A percentile compares a stretch with the other conserved stretches of the same genome.
phyloP scores from a whole-genome alignment of 2,888 invertebrate genomes.

The Belgica antarctica region DNA sequence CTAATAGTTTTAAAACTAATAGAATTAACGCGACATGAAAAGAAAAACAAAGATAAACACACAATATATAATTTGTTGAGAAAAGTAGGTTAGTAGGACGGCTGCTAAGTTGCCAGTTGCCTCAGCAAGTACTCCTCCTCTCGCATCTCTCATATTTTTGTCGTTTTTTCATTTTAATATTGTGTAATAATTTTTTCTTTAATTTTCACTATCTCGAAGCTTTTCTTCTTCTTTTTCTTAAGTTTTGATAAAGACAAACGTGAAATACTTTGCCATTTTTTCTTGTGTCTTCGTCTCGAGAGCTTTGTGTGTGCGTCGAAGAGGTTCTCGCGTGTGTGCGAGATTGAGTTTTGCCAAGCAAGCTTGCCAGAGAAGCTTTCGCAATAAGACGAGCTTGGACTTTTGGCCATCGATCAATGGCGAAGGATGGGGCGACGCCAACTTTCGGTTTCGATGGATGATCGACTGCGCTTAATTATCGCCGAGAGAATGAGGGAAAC shows the following conservation, averaged over 20 bases:
- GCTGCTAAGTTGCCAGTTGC: constrained; percentile 19
- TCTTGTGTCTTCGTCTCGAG: constrained; percentile 3
- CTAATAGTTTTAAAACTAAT: constrained; percentile 3
- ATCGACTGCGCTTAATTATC: not conserved
- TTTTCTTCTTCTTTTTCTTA: constrained; percentile 6
- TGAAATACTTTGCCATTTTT: constrained; percentile 14
- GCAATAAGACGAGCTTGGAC: not conserved
- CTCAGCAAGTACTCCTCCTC: constrained; percentile 27
- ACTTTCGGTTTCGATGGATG: constrained; percentile 14
- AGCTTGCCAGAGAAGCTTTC: not conserved
- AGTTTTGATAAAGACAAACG: constrained; percentile 12
- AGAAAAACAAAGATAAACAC: constrained; percentile 29
- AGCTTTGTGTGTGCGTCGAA: constrained; percentile 11
- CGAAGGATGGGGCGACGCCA: not conserved
- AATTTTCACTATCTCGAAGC: constrained; percentile 6
- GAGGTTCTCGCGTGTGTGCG: not conserved
- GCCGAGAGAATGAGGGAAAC: not conserved
- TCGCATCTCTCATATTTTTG: constrained; percentile 28
- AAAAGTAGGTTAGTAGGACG: constrained; percentile 37
- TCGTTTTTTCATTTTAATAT: constrained; percentile 20
- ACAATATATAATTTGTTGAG: constrained; percentile 14
- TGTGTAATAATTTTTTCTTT: constrained; percentile 27
- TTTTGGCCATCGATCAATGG: no score
- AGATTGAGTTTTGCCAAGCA: not conserved
- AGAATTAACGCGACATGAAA: no score